Conservation (phyloP, 2,888 invertebrate genomes). For the Andrena chrysosceles region DNA sequence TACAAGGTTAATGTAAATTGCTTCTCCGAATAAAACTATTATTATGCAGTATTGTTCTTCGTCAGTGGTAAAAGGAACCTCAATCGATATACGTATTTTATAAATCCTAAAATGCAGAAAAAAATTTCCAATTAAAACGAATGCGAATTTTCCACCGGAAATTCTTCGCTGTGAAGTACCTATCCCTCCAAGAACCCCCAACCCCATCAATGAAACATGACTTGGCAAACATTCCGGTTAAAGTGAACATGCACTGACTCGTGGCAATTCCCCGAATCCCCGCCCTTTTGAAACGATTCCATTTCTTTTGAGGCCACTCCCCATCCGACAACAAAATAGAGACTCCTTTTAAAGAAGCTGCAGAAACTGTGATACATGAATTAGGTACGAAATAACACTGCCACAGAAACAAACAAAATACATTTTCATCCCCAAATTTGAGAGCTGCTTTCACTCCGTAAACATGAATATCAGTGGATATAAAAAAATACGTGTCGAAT, state of each 20-base stretch:
- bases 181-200: constrained; percentile 22
- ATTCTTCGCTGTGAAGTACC: constrained; percentile 24
- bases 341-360: not conserved
- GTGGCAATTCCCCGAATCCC: constrained; percentile 39
- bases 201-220: constrained; percentile 60
- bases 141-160: constrained; percentile 27
- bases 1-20: not conserved
- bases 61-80: not conserved
- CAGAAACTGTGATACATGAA: constrained; percentile 23
- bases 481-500: not conserved
- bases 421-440: not conserved
- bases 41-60: not conserved
- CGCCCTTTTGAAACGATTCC: constrained; percentile 33
- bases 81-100: not conserved
- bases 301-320: constrained; percentile 26
- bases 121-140: constrained; percentile 15
- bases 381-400: not conserved
- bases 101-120: not conserved
- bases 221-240: constrained; percentile 57
- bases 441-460: too few relatives aligned
- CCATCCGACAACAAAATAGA: not conserved
- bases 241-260: constrained; percentile 59
- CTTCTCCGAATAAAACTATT: not conserved
- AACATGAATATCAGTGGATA: too few relatives aligned
- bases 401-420: not conserved